Percentiles rank a stretch among this genome's conserved stretches.
phyloP scores from a whole-genome alignment of 2,113 vertebrate genomes.

The Micromys minutus region DNA sequence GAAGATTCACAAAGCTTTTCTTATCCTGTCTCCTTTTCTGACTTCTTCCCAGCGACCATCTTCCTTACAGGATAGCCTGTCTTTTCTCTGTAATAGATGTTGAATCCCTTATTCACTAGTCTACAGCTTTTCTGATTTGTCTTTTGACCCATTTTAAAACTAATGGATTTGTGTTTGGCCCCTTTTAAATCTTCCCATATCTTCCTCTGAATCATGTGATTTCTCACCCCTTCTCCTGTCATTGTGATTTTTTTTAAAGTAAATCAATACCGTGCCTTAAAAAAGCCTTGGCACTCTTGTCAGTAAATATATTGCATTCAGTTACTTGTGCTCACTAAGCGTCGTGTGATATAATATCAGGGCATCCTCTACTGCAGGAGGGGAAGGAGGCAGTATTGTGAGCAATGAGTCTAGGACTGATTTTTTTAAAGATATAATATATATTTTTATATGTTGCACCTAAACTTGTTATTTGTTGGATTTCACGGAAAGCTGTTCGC shows the following conservation, averaged over 20 bases:
- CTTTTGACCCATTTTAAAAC: conserved; percentile 67
- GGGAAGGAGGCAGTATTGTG: conserved; percentile 47
- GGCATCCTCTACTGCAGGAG: conserved; percentile 14
- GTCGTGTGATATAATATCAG: conserved; percentile 68
- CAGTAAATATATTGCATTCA: conserved; percentile 73
- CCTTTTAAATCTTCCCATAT: conserved; percentile 68
- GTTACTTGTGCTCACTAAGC: conserved; percentile 70
- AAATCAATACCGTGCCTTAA: conserved; percentile 63
- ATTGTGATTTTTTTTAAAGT: conserved; percentile 71
- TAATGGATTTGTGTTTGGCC: conserved; percentile 58
- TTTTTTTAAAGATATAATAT: conserved; percentile 73
- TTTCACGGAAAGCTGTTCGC: conserved; percentile 64
- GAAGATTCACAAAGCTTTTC: conserved; percentile 5
- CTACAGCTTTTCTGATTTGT: conserved; percentile 57
- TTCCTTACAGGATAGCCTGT: neutral
- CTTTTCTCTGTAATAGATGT: conserved; percentile 53
- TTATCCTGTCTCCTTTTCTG: neutral
- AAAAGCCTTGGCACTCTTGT: conserved; percentile 61
- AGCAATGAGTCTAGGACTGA: conserved; percentile 65
- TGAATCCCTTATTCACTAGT: conserved; percentile 34
- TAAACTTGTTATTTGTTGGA: conserved; percentile 69
- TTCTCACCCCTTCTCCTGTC: neutral
- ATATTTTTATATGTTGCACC: conserved; percentile 68
- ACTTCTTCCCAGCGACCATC: neutral
- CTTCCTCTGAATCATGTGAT: conserved; percentile 67